A percentile compares a stretch with the other conserved stretches of the same genome.
These are phyloP conservation scores for Cheirogaleus medius DNA, from an alignment of 2,113 vertebrate species.

Conservation along the genomic window DNA sequence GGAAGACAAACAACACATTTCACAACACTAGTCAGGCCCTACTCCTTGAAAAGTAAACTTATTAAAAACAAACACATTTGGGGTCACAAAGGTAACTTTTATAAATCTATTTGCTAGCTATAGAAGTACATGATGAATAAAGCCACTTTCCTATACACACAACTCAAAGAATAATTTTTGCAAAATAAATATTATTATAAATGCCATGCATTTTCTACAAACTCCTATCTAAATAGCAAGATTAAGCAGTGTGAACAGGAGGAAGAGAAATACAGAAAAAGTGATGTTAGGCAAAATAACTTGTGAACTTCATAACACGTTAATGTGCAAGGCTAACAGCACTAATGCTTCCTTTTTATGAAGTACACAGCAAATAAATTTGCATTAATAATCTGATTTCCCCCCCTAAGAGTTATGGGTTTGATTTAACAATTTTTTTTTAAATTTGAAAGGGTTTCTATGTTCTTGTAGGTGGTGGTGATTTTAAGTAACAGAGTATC, in stretches of 20 bases:
- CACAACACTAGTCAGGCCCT: background rate
- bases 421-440: conserved; percentile 7
- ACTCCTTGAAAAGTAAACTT: background rate
- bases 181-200: background rate
- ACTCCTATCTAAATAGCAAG: background rate
- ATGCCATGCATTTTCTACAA: background rate
- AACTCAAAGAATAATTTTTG: background rate
- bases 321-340: background rate
- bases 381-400: conserved; percentile 18
- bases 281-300: background rate
- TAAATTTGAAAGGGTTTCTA: background rate
- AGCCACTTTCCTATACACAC: background rate
- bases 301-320: background rate
- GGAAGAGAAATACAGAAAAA: background rate
- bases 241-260: background rate
- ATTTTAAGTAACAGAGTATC: background rate
- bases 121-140: background rate
- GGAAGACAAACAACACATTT: background rate
- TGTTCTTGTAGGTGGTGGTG: background rate
- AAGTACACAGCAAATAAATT: background rate
- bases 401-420: background rate
- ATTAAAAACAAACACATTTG: background rate
- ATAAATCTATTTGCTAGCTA: background rate
- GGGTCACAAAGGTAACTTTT: background rate
- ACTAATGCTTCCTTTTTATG: background rate